Evolutionary conservation across 2,888 invertebrate genomes (phyloP).

Genomic region (Eupithecia dodoneata): DNA sequence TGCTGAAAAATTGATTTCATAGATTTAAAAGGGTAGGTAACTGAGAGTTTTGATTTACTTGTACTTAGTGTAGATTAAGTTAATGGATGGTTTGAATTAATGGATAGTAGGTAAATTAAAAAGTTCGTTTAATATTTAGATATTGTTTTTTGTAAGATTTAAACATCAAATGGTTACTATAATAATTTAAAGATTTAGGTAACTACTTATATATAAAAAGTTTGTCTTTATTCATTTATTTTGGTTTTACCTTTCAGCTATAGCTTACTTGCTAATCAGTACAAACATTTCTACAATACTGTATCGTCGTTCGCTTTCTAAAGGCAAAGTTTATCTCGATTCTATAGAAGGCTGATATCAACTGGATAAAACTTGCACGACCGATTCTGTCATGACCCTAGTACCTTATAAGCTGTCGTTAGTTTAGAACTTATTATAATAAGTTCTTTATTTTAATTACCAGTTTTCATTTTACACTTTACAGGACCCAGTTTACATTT

Average conservation of each 20-base stretch:
- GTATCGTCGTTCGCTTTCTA: slow-evolving; percentile 44
- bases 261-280: slow-evolving; percentile 1
- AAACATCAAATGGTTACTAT: neutral
- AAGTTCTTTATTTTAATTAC: neutral
- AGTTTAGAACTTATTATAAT: neutral
- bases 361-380: slow-evolving; percentile 48
- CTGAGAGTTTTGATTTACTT: neutral
- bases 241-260: neutral
- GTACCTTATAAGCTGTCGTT: slow-evolving; percentile 41
- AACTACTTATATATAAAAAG: neutral
- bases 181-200: no score
- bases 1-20: slow-evolving; percentile 67
- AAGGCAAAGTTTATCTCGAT: slow-evolving; percentile 68
- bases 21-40: slow-evolving; percentile 34
- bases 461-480: neutral
- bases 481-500: neutral
- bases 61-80: neutral
- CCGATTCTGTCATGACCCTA: slow-evolving; percentile 44
- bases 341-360: slow-evolving; percentile 46
- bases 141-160: neutral
- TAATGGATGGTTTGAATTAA: neutral
- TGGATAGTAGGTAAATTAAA: neutral
- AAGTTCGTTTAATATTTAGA: neutral
- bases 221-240: neutral
- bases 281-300: slow-evolving; percentile 20